Base-by-base conservation (phyloP, 2,888 invertebrate species). In the Torymus aiolomorphi region DNA sequence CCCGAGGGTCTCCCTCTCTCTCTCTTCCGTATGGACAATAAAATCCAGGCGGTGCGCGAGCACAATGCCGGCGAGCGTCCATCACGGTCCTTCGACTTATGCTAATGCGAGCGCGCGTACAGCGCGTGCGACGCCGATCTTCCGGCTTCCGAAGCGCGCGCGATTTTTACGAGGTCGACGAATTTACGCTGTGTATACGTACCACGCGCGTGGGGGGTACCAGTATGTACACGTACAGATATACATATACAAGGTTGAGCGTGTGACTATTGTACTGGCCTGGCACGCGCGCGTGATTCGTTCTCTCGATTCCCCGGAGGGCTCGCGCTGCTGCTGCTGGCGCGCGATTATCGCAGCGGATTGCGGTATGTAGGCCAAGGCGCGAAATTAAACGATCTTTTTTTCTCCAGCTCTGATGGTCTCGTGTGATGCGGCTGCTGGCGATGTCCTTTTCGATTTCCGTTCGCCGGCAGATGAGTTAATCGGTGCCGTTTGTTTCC, bases 1-100 rank as follows among this genome's bases (percentile, higher is more conserved):
- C 42, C 42, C 42, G 5, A 42, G 42, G 42, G 42, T 1, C 42
- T 42, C 42, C 42, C 8, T 42, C 5, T 42, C 20, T 2, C 20
- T 20, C 20, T 20, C 20, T 20, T 20, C 20, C 20, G 8, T 31
- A 42, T 10, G 42, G 8, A 42, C 42, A 42, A 42, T 42, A 42
- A 42, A 42, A 42, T 42, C 42, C 42, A 42, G 8, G 42, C 42
- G 42, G 42, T 10, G 8, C 42, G 42, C 8, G 8, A 42, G 42
- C 18, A 80, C 80, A 80, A 80, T 76, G 61, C n/a, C 16, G 8
- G 42, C 8, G 8, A 5, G 8, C 76, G 72, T 73, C 76, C 72
- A 56, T 76, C 80, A 73, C 31, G 52, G 72, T 76, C 76, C 80
- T 71, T 76, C 75, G 80, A 75, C 67, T 76, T 76, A 76, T 76